Evolutionary conservation across 2,113 vertebrate genomes (phyloP).

Genomic region (Lathamus discolor): DNA sequence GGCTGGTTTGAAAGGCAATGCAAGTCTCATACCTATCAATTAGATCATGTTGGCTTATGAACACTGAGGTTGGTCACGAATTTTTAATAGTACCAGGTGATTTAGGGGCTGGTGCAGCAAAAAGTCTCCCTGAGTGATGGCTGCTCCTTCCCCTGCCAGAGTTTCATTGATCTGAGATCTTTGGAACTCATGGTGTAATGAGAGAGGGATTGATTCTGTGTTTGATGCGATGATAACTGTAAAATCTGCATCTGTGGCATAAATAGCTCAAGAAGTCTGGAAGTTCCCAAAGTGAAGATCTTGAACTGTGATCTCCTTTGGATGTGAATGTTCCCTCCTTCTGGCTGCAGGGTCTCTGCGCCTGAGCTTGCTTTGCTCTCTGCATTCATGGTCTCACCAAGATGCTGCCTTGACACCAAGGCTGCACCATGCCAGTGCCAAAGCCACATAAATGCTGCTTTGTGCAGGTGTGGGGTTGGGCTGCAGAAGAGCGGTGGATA

Average conservation of each 20-base stretch:
- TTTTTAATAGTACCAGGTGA: neutral
- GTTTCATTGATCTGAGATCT: neutral
- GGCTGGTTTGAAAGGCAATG: neutral
- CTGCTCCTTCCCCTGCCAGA: neutral
- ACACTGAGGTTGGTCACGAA: neutral
- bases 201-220: neutral
- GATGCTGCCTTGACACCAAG: neutral
- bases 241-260: neutral
- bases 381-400: fast-evolving
- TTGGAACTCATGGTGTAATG: fast-evolving
- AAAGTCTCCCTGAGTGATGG: neutral
- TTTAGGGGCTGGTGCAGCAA: neutral
- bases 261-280: neutral
- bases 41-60: neutral
- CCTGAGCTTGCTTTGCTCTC: neutral
- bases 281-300: neutral
- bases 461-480: neutral
- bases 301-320: neutral
- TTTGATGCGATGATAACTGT: neutral
- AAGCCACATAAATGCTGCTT: fast-evolving
- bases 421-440: neutral
- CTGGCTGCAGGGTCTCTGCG: no score
- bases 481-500: neutral
- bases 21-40: neutral
- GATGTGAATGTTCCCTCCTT: neutral